These are phyloP conservation scores for Luperina nickerlii DNA, from an alignment of 2,888 invertebrate species.

Conservation along the genomic window DNA sequence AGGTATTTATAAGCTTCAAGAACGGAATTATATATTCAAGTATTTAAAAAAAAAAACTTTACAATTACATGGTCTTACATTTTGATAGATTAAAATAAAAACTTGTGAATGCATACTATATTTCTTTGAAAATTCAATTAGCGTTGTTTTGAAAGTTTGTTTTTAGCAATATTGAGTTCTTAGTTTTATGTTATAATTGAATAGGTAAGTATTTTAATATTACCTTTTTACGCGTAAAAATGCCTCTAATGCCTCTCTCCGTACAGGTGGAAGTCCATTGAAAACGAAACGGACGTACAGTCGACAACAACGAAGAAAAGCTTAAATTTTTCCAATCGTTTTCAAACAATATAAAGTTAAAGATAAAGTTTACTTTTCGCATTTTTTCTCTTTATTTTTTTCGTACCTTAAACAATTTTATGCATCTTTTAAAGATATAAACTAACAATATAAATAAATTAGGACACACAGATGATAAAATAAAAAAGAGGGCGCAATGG, in stretches of 20 bases:
- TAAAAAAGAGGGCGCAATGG: background rate
- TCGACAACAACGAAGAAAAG: conserved; percentile 18
- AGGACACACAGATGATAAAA: background rate
- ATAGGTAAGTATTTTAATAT: conserved; percentile 47
- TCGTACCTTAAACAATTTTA: background rate
- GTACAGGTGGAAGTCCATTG: conserved; percentile 19
- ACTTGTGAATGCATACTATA: conserved; percentile 57
- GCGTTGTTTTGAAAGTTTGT: conserved; percentile 16
- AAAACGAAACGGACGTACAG: conserved; percentile 43
- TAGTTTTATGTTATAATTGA: conserved; percentile 39
- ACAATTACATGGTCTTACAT: conserved; percentile 62
- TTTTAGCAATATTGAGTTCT: conserved; percentile 37
- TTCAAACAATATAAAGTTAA: background rate
- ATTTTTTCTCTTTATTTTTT: background rate
- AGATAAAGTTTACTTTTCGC: background rate
- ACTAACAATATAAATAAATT: background rate
- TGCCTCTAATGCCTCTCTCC: background rate
- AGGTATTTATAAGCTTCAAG: conserved; percentile 43
- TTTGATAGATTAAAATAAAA: conserved; percentile 65
- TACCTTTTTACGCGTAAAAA: conserved; percentile 43
- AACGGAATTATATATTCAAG: conserved; percentile 43
- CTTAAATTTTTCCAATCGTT: background rate
- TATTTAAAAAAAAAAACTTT: conserved; percentile 49
- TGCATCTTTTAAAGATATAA: background rate
- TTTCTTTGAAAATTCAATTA: conserved; percentile 66